phyloP scores from a whole-genome alignment of 2,113 vertebrate species.

The Elephantulus edwardii region DNA sequence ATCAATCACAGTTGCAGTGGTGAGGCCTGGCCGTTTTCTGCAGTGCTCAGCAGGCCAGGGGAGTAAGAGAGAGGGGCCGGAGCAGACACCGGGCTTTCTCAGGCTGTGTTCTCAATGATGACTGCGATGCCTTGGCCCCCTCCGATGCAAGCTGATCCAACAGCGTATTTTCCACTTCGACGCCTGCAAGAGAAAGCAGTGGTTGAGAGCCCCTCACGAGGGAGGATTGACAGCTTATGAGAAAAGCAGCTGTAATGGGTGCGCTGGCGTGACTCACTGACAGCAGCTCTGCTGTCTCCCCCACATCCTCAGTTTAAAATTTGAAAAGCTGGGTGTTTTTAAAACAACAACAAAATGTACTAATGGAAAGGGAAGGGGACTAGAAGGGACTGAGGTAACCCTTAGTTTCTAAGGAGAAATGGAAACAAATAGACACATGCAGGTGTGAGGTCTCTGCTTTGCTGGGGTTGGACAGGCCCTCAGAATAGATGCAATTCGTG shows the following conservation, averaged over 20 bases:
- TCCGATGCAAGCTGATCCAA: conserved; percentile 97
- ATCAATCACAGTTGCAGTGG: background rate
- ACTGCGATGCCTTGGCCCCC: conserved; percentile 97
- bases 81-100: conserved; percentile 39
- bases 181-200: conserved; percentile 83
- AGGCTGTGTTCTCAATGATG: conserved; percentile 89
- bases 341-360: too few relatives aligned
- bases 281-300: background rate
- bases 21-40: background rate
- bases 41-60: background rate
- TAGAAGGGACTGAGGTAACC: too few relatives aligned
- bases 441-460: too few relatives aligned
- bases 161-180: conserved; percentile 91
- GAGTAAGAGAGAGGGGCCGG: background rate
- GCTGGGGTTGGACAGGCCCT: too few relatives aligned
- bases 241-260: background rate
- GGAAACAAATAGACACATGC: background rate
- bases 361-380: too few relatives aligned
- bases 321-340: background rate
- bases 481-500: background rate
- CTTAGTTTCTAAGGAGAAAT: too few relatives aligned
- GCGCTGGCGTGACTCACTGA: background rate
- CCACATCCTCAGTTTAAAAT: background rate
- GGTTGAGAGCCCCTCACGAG: background rate
- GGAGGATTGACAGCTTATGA: background rate